Evolutionary conservation across 2,797 vertebrate species (phyloP).

Genomic region (Crocodylus rhombifer): DNA sequence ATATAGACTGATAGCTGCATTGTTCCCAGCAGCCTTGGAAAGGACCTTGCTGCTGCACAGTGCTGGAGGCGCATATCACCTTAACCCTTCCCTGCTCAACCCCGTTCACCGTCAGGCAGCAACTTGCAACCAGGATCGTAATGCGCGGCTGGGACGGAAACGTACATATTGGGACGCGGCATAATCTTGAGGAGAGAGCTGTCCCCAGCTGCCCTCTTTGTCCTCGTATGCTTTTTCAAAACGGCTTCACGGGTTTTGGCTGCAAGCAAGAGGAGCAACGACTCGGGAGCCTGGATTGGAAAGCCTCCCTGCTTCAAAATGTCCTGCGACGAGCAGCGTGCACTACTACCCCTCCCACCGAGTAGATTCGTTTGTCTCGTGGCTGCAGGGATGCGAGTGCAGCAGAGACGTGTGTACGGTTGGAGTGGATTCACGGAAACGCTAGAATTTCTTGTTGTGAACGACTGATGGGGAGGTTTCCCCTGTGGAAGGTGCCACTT

Average conservation of each 20-base stretch:
- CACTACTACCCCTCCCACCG: neutral
- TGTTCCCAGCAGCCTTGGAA: slow-evolving; percentile 79
- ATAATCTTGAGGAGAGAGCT: neutral
- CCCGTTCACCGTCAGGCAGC: neutral
- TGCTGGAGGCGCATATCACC: slow-evolving; percentile 44
- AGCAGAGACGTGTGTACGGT: rapidly evolving
- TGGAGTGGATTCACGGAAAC: rapidly evolving
- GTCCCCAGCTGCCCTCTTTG: neutral
- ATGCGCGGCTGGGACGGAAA: neutral
- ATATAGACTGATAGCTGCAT: slow-evolving; percentile 83
- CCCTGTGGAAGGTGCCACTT: neutral
- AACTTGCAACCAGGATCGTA: neutral
- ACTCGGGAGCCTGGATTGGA: neutral
- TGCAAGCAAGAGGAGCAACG: neutral
- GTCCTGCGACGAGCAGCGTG: neutral
- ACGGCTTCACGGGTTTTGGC: neutral
- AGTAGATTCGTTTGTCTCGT: neutral
- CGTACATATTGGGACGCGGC: neutral
- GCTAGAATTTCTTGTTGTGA: neutral
- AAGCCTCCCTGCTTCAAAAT: neutral
- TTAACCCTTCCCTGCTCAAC: slow-evolving; percentile 80
- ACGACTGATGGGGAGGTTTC: neutral
- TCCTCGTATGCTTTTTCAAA: neutral
- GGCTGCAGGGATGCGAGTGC: neutral
- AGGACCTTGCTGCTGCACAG: slow-evolving; percentile 73